Percentiles rank a stretch among this genome's conserved stretches.
phyloP scores from a whole-genome alignment of 2,888 invertebrate genomes.

The Parnassius apollo region DNA sequence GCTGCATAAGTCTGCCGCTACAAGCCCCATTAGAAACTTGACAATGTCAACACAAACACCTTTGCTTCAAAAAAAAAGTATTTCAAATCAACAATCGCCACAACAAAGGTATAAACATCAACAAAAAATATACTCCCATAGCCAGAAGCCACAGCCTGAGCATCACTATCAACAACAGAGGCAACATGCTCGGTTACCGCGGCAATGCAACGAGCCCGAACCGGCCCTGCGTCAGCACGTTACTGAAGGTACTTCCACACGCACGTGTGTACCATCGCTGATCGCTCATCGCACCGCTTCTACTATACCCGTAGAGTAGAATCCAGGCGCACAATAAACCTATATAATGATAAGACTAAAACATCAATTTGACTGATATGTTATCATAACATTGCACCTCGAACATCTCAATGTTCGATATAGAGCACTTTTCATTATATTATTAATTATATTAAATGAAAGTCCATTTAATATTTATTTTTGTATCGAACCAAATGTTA shows the following conservation, averaged over 20 bases:
- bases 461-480: neutral
- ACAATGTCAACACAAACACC: constrained; percentile 27
- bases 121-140: neutral
- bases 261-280: constrained; percentile 47
- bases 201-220: neutral
- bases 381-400: neutral
- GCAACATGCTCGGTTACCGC: neutral
- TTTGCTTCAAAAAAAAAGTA: constrained; percentile 24
- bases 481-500: constrained; percentile 19
- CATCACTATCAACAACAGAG: neutral
- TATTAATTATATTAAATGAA: constrained; percentile 22
- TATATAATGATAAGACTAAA: constrained; percentile 4
- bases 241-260: constrained; percentile 43
- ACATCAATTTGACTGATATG: neutral
- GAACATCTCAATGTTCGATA: neutral
- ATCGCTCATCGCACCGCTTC: constrained; percentile 56
- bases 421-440: constrained; percentile 15
- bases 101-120: constrained; percentile 2
- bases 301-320: constrained; percentile 58
- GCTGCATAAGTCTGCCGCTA: constrained; percentile 46
- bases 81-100: constrained; percentile 7
- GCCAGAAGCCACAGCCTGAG: constrained; percentile 24
- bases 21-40: constrained; percentile 45
- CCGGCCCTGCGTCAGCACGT: constrained; percentile 24
- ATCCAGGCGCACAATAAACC: constrained; percentile 38